These are phyloP conservation scores for Aptenodytes patagonicus DNA, from an alignment of 2,113 vertebrate species.

Conservation along the genomic window DNA sequence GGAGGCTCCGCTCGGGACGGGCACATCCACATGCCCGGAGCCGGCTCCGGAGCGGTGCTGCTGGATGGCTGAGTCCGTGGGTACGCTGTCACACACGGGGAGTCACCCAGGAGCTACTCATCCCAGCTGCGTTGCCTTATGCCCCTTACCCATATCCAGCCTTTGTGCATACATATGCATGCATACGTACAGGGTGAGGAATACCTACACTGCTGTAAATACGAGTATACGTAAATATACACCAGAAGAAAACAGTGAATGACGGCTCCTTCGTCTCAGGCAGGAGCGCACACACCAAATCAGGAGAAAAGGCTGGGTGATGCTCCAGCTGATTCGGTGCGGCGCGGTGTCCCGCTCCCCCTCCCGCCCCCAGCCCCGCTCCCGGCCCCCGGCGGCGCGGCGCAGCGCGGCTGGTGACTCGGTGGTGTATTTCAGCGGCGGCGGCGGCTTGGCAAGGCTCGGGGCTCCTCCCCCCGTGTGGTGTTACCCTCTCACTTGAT, in stretches of 20 bases:
- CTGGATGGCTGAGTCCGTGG: not conserved
- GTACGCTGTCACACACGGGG: not conserved
- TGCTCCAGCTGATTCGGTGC: constrained; percentile 37
- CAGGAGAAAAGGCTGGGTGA: constrained; percentile 14
- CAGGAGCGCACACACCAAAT: constrained; percentile 1
- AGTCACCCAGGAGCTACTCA: not conserved
- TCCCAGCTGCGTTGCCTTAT: not conserved
- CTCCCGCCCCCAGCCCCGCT: constrained; percentile 34
- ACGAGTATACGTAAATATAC: not conserved
- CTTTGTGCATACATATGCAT: not conserved
- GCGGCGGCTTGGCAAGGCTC: constrained; percentile 72
- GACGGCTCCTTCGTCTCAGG: not conserved
- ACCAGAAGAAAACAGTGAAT: not conserved
- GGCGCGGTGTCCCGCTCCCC: not conserved
- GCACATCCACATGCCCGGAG: not conserved
- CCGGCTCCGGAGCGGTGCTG: not conserved
- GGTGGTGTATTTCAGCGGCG: constrained; percentile 39
- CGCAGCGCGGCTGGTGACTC: constrained; percentile 38
- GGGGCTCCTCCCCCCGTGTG: constrained; percentile 86
- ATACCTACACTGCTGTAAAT: not conserved
- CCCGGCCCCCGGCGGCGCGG: constrained; percentile 26
- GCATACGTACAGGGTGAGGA: not conserved
- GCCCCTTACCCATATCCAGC: not conserved
- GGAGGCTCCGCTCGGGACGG: not conserved
- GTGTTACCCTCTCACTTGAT: constrained; percentile 78